Base-by-base conservation (phyloP, 2,888 invertebrate species). In the Aradus depressus region DNA sequence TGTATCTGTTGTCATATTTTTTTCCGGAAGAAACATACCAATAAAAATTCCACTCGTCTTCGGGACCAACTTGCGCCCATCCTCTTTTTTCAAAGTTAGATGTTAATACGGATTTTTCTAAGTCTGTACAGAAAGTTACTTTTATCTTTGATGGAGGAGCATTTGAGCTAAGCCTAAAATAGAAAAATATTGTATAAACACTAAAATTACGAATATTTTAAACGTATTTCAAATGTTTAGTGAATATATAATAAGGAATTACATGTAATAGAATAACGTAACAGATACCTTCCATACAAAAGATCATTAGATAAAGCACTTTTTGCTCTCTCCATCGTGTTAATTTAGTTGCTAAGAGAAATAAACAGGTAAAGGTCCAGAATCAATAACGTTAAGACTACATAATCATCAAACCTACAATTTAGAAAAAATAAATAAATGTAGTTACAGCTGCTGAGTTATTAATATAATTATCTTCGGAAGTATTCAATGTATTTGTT, bases 41-140 rank as follows among this genome's bases (percentile, higher is more conserved):
- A 67, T 95, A 95, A 65, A 93, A 83, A 67, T 95, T 91, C 93
- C 93, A 95, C 62, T 92, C 89, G 63, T 91, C 92, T 60, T 92
- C 90, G 0, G 87, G 81, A 1, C 80, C 79, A 1, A 89, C 92
- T 67, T 85, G 84, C 6, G 75, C 69, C 93, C 95, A 95, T 10
- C 90, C 90, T 47, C 92, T 75, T 62, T 89, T 85, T 61, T 92
- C 89, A 65, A 93, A 93, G 69, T 91, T 95, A 60, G 84, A 85
- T 44, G 89, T 77, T 51, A 95, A 77, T 8, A 93, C 92, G 19
- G 91, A 92, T 68, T 92, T 93, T 64, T 95, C 95, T 64, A 91
- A 76, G 68, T 91, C 90, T n/a, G 87, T 86, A 63, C 84, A 85
- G 66, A 79, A 82, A 25, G 60, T 54, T 23, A 60, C 56, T 41